phyloP scores from a whole-genome alignment of 2,888 invertebrate genomes.

The Aphodius granarius region DNA sequence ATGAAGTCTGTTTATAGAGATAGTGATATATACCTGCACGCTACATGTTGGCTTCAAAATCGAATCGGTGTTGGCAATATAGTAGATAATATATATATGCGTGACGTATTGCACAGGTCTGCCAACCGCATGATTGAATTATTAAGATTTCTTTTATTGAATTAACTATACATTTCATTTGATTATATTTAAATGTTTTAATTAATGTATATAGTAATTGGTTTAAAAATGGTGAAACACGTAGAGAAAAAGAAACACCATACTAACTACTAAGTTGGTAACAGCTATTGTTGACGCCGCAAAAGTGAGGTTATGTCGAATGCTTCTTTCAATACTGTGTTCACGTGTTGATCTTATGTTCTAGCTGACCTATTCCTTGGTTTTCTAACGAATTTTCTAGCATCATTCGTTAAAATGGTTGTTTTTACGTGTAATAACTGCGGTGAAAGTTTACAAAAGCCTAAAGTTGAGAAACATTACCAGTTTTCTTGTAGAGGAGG shows the following conservation, averaged over 20 bases:
- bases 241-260: neutral
- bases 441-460: slow-evolving; percentile 89
- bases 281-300: neutral
- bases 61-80: no score
- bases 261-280: neutral
- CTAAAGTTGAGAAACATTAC: slow-evolving; percentile 88
- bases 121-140: neutral
- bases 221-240: neutral
- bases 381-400: neutral
- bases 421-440: slow-evolving; percentile 92
- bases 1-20: no score
- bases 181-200: neutral
- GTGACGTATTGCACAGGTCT: neutral
- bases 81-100: no score
- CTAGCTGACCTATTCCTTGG: neutral
- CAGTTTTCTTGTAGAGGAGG: slow-evolving; percentile 69
- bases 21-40: no score
- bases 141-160: neutral
- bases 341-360: neutral
- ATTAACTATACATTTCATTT: neutral
- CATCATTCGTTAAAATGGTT: slow-evolving; percentile 67
- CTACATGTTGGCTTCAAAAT: no score
- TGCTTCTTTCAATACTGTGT: neutral
- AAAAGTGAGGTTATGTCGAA: neutral
- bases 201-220: neutral